Conservation (phyloP, 2,113 vertebrate genomes). For the Thunnus thynnus region DNA sequence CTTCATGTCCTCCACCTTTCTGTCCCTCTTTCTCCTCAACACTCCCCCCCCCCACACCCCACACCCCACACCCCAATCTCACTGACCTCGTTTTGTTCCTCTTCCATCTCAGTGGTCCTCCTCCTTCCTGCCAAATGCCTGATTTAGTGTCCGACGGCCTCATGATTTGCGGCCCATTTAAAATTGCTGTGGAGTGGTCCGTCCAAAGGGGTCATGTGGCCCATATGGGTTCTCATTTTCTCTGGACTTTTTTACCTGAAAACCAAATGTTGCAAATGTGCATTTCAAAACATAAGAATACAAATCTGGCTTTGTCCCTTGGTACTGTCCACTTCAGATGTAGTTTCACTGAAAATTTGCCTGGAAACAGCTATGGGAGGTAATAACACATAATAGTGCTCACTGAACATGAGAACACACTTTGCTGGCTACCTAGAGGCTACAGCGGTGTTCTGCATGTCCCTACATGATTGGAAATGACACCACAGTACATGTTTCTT, state of each 20-base stretch:
- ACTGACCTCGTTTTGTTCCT: slow-evolving; percentile 15
- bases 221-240: slow-evolving; percentile 16
- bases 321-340: no score
- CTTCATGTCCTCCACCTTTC: neutral
- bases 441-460: neutral
- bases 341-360: neutral
- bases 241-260: slow-evolving; percentile 4
- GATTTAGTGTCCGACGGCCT: slow-evolving; percentile 46
- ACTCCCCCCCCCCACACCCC: no score
- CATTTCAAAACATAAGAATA: neutral
- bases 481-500: neutral
- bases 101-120: slow-evolving; percentile 25
- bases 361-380: neutral
- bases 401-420: neutral
- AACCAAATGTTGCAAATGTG: neutral
- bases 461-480: slow-evolving; percentile 10
- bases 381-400: no score
- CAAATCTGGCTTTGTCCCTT: neutral
- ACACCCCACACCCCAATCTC: neutral
- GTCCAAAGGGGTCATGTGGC: slow-evolving; percentile 21
- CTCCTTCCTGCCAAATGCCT: slow-evolving; percentile 42
- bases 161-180: slow-evolving; percentile 34
- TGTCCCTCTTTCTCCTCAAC: slow-evolving; percentile 5
- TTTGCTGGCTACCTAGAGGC: neutral
- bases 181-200: slow-evolving; percentile 10